Conservation (phyloP, 2,113 vertebrate species). For the Laticauda colubrina region DNA sequence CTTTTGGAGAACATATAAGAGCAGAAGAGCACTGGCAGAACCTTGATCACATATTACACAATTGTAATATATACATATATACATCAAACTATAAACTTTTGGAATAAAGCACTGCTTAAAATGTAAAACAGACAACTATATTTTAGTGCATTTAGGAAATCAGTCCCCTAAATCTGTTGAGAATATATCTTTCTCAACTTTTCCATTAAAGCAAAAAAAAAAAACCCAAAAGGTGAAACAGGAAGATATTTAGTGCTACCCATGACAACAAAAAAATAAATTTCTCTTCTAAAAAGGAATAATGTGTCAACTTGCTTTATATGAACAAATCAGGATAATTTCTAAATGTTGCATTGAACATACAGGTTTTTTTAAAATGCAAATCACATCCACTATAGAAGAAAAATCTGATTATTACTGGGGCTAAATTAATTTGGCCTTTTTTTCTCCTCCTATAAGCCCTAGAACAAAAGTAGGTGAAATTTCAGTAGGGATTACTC, state of each 20-base stretch:
- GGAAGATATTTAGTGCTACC: slow-evolving; percentile 26
- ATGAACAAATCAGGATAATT: slow-evolving; percentile 7
- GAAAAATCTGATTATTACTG: background rate
- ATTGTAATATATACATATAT: background rate
- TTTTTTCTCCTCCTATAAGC: background rate
- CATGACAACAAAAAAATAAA: slow-evolving; percentile 32
- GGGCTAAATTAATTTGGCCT: background rate
- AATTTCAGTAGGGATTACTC: background rate
- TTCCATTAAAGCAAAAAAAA: background rate
- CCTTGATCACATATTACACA: background rate
- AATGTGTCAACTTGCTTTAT: slow-evolving; percentile 28
- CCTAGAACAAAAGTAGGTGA: background rate
- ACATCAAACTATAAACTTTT: background rate
- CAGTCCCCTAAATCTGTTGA: background rate
- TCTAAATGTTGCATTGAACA: background rate
- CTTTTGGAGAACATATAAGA: slow-evolving; percentile 3
- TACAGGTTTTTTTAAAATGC: background rate
- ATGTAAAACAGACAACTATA: slow-evolving; percentile 22
- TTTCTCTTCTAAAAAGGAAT: slow-evolving; percentile 37
- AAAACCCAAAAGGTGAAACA: slow-evolving; percentile 30
- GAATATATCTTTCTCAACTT: background rate
- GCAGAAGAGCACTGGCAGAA: slow-evolving; percentile 1
- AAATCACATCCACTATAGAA: background rate
- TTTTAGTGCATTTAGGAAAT: slow-evolving; percentile 25
- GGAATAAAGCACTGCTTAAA: background rate